Base-by-base conservation (phyloP, 2,888 invertebrate genomes). In the Anarsia innoxiella region DNA sequence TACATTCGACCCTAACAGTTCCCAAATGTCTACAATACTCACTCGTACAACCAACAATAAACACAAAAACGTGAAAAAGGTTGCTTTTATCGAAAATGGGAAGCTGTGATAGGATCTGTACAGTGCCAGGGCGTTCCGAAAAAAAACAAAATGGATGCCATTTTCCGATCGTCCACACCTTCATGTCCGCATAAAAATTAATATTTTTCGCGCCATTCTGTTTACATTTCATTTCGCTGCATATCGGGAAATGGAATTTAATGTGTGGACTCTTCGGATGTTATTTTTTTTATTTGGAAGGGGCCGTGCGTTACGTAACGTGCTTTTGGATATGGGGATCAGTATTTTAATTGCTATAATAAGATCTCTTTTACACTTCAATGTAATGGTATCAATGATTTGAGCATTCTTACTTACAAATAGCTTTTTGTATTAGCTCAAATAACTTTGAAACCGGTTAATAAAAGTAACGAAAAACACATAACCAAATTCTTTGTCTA, bases 341-440 rank as follows among this genome's bases (percentile, higher is more conserved):
- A 31, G 34, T 40, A 39, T 33, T 51, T 34, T 41, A 37, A n/a
- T 14, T 13, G 66, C 76, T 65, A 61, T 44, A 78, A 75, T 70
- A 77, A 76, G 77, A 78, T 77, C 75, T 76, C 70, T 51, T 45
- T 44, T 45, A 46, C 19, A 19, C 19, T 8, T 19, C 19, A 19
- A 8, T 19, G n/a, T n/a, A n/a, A n/a, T n/a, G n/a, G n/a, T n/a
- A n/a, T n/a, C n/a, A n/a, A n/a, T n/a, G n/a, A n/a, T n/a, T n/a
- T n/a, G n/a, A n/a, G n/a, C n/a, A n/a, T n/a, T n/a, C n/a, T n/a
- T n/a, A n/a, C n/a, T n/a, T n/a, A n/a, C n/a, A n/a, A n/a, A n/a
- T n/a, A n/a, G n/a, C n/a, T n/a, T n/a, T n/a, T n/a, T n/a, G n/a
- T n/a, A n/a, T n/a, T n/a, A n/a, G n/a, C n/a, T n/a, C n/a, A n/a